Base-by-base conservation (phyloP, 2,797 vertebrate genomes). In the Crenichthys baileyi region DNA sequence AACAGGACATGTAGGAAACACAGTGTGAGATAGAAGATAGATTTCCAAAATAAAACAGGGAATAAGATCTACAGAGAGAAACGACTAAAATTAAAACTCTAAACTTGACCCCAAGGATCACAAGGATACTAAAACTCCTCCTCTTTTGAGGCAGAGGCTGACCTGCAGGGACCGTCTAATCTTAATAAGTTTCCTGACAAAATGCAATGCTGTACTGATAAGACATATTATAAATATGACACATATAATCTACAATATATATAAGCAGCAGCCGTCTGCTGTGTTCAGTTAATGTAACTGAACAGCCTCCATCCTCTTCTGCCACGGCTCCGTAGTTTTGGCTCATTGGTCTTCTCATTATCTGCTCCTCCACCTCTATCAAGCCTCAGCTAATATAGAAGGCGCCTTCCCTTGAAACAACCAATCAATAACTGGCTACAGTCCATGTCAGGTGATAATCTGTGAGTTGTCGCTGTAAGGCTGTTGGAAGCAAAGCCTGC, bases 391-490 rank as follows among this genome's bases (percentile, higher is more conserved):
- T 24, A 56, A 44, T 44, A 29, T 55, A 44, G 55, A 16, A 56
- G 24, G 53, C 24, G 55, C 36, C 55, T 24, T 56, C 36, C 39
- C 72, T 60, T 60, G 55, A 74, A 74, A 60, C 46, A 60, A 56
- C 53, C 53, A 60, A 74, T 74, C 72, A 74, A 74, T 74, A 60
- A 41, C 36, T 13, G 31, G 53, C 22, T 60, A 4, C 65, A 46
- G n/a, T 46, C 39, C 15, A 16, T 11, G 53, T 15, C 55, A 29
- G 16, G 15, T 24, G 11, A 68, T 68, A 68, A 60, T 26, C 7
- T 46, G 53, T 46, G 24, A 73, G 53, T 55, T 26, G 51, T 46
- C 6, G 2, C 72, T 73, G 51, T 36, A 39, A 24, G 71, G 71
- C 67, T 58, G 24, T 15, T 13, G 39, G 41, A 4, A n/a, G 39